These are phyloP conservation scores for Nemapogon koenigi DNA, from an alignment of 2,888 invertebrate genomes.

Conservation along the genomic window DNA sequence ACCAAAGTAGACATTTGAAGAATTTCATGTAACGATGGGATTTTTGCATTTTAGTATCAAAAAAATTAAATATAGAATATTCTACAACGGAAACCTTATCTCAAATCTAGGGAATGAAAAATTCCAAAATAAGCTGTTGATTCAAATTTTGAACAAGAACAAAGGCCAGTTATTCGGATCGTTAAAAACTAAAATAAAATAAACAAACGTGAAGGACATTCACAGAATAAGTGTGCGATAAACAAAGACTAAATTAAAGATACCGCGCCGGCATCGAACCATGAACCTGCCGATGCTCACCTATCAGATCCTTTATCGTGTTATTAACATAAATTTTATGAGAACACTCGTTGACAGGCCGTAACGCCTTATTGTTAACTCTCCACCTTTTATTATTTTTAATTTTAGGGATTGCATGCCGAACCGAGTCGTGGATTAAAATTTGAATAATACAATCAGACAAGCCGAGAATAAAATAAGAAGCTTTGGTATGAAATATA, in stretches of 20 bases:
- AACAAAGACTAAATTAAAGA: conserved; percentile 9
- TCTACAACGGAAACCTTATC: too few relatives aligned
- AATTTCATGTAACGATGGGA: too few relatives aligned
- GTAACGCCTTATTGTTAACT: conserved; percentile 19
- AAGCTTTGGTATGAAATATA: too few relatives aligned
- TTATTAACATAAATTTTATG: conserved; percentile 26
- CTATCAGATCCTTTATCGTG: conserved; percentile 18
- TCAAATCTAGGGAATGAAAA: too few relatives aligned
- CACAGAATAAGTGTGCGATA: conserved; percentile 1
- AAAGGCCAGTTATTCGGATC: too few relatives aligned
- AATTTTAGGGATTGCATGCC: conserved; percentile 24
- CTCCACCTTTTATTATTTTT: conserved; percentile 18
- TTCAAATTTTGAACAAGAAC: too few relatives aligned
- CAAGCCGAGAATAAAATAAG: conserved; percentile 26
- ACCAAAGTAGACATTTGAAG: too few relatives aligned
- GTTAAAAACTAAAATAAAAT: conserved; percentile 1
- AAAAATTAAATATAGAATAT: too few relatives aligned
- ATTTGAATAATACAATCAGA: conserved; percentile 30
- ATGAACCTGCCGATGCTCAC: conserved; percentile 11
- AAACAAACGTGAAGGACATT: conserved; percentile 4
- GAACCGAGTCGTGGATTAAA: conserved; percentile 18
- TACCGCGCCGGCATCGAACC: conserved; percentile 8
- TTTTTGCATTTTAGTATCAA: too few relatives aligned
- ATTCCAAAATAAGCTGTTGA: too few relatives aligned
- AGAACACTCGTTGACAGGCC: conserved; percentile 21